These are phyloP conservation scores for Mallotus villosus DNA, from an alignment of 2,797 vertebrate genomes.

Conservation along the genomic window DNA sequence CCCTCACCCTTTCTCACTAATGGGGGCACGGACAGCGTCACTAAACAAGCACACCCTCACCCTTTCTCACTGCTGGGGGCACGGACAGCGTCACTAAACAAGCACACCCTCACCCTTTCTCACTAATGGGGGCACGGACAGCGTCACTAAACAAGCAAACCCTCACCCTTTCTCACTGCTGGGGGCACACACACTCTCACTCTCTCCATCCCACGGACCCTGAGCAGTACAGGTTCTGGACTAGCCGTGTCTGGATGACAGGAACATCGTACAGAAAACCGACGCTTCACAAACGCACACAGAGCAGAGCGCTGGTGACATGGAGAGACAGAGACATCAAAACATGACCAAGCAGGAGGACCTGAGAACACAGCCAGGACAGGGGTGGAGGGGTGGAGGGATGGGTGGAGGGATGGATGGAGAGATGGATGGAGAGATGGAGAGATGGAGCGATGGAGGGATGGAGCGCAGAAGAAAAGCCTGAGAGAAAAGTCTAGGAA, in stretches of 20 bases:
- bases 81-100: not conserved
- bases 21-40: conserved; percentile 55
- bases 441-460: conserved; percentile 37
- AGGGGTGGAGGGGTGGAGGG: conserved; percentile 45
- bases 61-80: conserved; percentile 75
- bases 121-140: conserved; percentile 80
- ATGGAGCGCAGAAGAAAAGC: conserved; percentile 26
- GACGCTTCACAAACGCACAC: not conserved
- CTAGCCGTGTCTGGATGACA: not conserved
- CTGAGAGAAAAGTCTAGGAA: conserved; percentile 40
- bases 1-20: too few species aligned
- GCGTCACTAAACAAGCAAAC: too few species aligned
- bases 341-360: conserved; percentile 35
- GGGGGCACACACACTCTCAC: conserved; percentile 37
- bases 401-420: conserved; percentile 36
- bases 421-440: conserved; percentile 37
- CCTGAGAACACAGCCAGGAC: conserved; percentile 12
- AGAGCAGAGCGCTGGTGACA: conserved; percentile 16
- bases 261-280: not conserved
- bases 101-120: too few species aligned
- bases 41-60: not conserved
- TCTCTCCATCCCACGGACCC: not conserved
- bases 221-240: too few species aligned
- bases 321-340: conserved; percentile 43
- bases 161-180: conserved; percentile 69